Evolutionary conservation across 1,140 invertebrate species (phyloP).

Genomic region (Coelopa frigida): DNA sequence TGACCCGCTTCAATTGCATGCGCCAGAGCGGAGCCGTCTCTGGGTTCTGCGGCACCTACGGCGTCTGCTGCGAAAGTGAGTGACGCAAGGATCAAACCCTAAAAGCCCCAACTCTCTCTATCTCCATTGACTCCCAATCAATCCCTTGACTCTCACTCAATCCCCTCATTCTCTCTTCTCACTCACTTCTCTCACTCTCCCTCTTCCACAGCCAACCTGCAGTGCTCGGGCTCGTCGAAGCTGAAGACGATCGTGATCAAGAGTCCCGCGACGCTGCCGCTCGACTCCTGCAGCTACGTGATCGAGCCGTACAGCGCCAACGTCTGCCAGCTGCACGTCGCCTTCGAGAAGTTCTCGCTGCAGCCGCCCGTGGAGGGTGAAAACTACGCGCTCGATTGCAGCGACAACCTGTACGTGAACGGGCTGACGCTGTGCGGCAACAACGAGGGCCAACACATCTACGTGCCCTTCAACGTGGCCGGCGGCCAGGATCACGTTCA

Average conservation of each 20-base stretch:
- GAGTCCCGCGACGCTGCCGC: conserved; percentile 7
- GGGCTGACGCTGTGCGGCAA: conserved; percentile 24
- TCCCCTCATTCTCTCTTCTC: not conserved
- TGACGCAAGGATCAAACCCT: conserved; percentile 18
- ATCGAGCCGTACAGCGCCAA: conserved; percentile 25
- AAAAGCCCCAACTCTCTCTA: not conserved
- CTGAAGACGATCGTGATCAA: conserved; percentile 12
- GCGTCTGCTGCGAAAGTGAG: conserved; percentile 64
- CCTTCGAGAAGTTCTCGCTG: conserved; percentile 23
- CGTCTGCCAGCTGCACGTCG: conserved; percentile 32
- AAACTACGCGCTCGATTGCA: not conserved
- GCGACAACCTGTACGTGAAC: conserved; percentile 25
- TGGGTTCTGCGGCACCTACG: conserved; percentile 55
- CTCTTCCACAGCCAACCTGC: conserved; percentile 11
- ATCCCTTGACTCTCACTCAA: not conserved
- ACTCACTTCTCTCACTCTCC: not conserved
- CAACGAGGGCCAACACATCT: conserved; percentile 32
- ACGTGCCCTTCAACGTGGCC: conserved; percentile 30
- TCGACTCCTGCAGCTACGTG: conserved; percentile 22
- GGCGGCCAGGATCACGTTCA: conserved; percentile 15
- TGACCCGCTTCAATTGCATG: conserved; percentile 56
- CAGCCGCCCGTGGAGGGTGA: conserved; percentile 18
- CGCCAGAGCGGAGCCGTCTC: conserved; percentile 51
- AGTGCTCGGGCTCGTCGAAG: conserved; percentile 3
- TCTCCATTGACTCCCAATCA: not conserved